Percentiles rank a stretch among this genome's conserved stretches.
These are phyloP conservation scores for Eptatretus atami DNA, from an alignment of 2,797 vertebrate genomes.

Conservation along the genomic window DNA sequence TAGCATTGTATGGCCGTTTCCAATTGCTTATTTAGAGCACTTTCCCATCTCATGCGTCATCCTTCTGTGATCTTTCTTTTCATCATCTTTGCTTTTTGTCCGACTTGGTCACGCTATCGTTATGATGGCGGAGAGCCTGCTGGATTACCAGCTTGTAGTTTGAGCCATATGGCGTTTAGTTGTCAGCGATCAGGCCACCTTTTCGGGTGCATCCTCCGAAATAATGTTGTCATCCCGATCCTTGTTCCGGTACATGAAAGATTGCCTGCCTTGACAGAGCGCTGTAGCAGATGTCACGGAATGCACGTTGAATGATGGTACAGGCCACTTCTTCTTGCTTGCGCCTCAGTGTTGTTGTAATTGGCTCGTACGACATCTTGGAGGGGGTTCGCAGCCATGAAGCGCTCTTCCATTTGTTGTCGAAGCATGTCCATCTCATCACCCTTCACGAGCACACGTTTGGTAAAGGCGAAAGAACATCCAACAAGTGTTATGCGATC, in stretches of 20 bases:
- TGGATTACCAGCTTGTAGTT: constrained; percentile 23
- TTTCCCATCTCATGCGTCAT: constrained; percentile 26
- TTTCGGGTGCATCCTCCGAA: constrained; percentile 22
- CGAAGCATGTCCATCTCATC: constrained; percentile 60
- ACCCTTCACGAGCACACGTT: constrained; percentile 50
- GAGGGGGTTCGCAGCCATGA: constrained; percentile 74
- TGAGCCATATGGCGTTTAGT: constrained; percentile 22
- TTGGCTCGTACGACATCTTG: constrained; percentile 71
- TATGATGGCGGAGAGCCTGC: constrained; percentile 30
- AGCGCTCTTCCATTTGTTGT: constrained; percentile 64
- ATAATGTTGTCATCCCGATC: constrained; percentile 16
- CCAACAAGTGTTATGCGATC: constrained; percentile 90
- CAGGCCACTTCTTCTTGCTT: constrained; percentile 66
- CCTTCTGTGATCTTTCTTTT: constrained; percentile 49
- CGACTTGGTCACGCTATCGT: constrained; percentile 30
- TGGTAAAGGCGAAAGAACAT: constrained; percentile 84
- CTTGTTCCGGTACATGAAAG: constrained; percentile 16
- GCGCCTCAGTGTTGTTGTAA: constrained; percentile 57
- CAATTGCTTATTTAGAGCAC: too few species aligned
- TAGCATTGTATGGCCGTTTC: too few species aligned
- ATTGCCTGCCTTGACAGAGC: constrained; percentile 15
- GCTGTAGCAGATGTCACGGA: constrained; percentile 19
- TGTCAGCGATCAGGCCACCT: constrained; percentile 23
- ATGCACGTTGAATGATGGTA: constrained; percentile 51
- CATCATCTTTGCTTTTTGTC: constrained; percentile 51